Base-by-base conservation (phyloP, 2,888 invertebrate genomes). In the Pollenia labialis region DNA sequence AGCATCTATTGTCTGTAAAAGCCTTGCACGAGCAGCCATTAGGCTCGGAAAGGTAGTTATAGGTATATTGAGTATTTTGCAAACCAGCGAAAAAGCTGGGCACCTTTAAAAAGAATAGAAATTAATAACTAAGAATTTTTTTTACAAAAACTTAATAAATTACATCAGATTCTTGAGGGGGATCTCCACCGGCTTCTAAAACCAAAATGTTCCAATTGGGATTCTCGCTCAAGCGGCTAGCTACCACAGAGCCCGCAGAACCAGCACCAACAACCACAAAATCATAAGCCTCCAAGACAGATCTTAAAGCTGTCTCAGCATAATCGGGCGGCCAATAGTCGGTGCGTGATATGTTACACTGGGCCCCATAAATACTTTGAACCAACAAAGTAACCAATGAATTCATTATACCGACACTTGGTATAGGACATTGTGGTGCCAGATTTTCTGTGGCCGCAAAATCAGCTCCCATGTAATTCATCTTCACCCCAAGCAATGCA, bases 251-350 rank as follows among this genome's bases (percentile, higher is more conserved):
- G 4, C 93, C 94, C 2, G 94, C 94, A 0, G 94, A 92, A 1
- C 94, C 94, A 1, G 93, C 94, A 0, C 94, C 94, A 2, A 94
- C 91, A 46, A 94, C 91, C 87, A 94, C 74, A 62, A 50, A 94
- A 75, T 94, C 94, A 81, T 91, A 93, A 3, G 88, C 88, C n/a
- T 92, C 89, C 42, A 90, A 87, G 9, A 89, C 90, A 90, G 94
- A 40, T 93, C 94, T n/a, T 40, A 90, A 52, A 0, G 88, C 89
- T 1, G 60, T 44, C 10, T 89, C 89, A 4, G 91, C 90, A 81
- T 91, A 91, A 76, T 96, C 95, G 12, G 90, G 90, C 0, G 96
- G 96, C 94, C 95, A 96, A 2, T 94, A 82, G 1, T 93, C 93
- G 60, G 94, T 92, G 0, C 94, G 93, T 0, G 94, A 93, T 11